Percentiles rank a stretch among this genome's conserved stretches.
Evolutionary conservation across 2,888 invertebrate species (phyloP).

Genomic region (Timandra comae): DNA sequence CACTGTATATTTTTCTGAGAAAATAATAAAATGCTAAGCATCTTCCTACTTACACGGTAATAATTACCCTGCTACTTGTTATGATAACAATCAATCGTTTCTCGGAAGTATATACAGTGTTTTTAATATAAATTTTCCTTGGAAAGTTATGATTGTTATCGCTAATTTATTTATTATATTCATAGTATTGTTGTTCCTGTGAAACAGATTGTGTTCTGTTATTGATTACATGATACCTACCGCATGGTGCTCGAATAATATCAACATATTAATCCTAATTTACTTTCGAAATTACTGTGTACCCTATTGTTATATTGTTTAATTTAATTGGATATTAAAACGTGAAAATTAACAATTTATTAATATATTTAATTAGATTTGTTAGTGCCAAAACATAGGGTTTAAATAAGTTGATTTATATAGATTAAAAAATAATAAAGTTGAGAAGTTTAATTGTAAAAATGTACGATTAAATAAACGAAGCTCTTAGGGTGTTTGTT

Average conservation of each 20-base stretch:
- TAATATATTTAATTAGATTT: constrained; percentile 65
- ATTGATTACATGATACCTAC: constrained; percentile 11
- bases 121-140: too few species aligned
- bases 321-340: constrained; percentile 35
- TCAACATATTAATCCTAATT: constrained; percentile 25
- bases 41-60: too few species aligned
- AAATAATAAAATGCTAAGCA: constrained; percentile 11
- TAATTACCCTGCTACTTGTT: too few species aligned
- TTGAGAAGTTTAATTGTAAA: constrained; percentile 58
- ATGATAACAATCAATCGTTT: too few species aligned
- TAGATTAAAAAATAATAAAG: constrained; percentile 57
- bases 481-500: constrained; percentile 68
- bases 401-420: constrained; percentile 69
- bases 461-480: constrained; percentile 54
- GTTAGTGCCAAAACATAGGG: constrained; percentile 72
- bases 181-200: neutral
- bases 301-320: constrained; percentile 32
- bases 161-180: too few species aligned
- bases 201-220: neutral
- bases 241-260: constrained; percentile 51
- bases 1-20: constrained; percentile 13
- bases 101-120: too few species aligned
- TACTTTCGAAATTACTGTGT: constrained; percentile 14
- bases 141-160: neutral
- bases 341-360: constrained; percentile 44